These are phyloP conservation scores for Sciurus vulgaris DNA, from an alignment of 2,797 vertebrate species.

Conservation along the genomic window DNA sequence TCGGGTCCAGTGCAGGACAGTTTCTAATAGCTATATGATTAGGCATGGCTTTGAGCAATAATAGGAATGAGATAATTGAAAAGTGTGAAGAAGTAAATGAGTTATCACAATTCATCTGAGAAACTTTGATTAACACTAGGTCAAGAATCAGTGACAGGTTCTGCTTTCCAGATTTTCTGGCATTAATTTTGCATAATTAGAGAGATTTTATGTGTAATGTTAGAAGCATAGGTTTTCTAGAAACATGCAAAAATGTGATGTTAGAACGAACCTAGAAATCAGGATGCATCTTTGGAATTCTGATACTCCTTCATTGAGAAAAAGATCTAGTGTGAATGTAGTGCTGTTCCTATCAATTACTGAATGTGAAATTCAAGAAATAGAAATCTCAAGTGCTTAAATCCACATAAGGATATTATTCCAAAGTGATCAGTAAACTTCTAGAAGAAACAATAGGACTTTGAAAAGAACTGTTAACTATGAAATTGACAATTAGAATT, in stretches of 20 bases:
- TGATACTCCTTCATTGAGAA: constrained; percentile 18
- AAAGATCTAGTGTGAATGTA: constrained; percentile 35
- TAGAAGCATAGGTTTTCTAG: constrained; percentile 51
- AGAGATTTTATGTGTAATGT: constrained; percentile 43
- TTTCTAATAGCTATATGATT: not conserved
- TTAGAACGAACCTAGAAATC: not conserved
- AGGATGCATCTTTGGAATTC: constrained; percentile 5
- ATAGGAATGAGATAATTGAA: constrained; percentile 25
- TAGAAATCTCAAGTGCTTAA: constrained; percentile 39
- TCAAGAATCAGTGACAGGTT: constrained; percentile 44
- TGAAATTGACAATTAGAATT: not conserved
- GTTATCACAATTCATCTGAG: not conserved
- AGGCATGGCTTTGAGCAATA: not conserved
- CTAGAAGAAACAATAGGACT: not conserved
- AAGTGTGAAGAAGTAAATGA: constrained; percentile 35
- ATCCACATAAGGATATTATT: not conserved
- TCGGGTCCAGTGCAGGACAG: not conserved
- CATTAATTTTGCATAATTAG: constrained; percentile 35
- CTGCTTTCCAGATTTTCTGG: constrained; percentile 48
- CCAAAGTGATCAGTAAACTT: not conserved
- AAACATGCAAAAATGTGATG: constrained; percentile 26
- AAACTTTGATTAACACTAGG: constrained; percentile 36
- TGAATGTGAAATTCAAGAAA: constrained; percentile 16
- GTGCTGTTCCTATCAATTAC: not conserved
- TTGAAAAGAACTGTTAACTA: not conserved